Percentiles rank a stretch among this genome's conserved stretches.
Conservation (phyloP, 2,888 invertebrate species). For the Patella ulyssiponensis region DNA sequence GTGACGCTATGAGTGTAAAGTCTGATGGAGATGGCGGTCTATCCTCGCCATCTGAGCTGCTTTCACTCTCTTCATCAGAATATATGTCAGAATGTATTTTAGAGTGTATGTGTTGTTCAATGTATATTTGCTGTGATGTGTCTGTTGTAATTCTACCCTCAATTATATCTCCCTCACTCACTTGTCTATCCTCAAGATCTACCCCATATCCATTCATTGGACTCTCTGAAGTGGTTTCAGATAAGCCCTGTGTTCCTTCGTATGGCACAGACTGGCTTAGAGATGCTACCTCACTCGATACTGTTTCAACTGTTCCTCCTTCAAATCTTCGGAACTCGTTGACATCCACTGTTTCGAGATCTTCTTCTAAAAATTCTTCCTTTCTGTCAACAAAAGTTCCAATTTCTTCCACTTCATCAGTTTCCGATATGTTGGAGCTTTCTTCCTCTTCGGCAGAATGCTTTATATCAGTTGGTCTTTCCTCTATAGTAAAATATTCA, state of each 20-base stretch:
- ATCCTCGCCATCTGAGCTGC: constrained; percentile 40
- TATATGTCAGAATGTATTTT: constrained; percentile 14
- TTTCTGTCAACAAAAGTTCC: constrained; percentile 40
- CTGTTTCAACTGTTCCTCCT: constrained; percentile 5
- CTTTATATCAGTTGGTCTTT: constrained; percentile 21
- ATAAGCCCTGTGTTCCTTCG: constrained; percentile 42
- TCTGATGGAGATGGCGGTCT: constrained; percentile 69
- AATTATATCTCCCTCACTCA: constrained; percentile 32
- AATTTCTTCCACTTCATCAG: constrained; percentile 8
- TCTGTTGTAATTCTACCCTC: constrained; percentile 62
- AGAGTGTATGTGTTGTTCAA: constrained; percentile 59
- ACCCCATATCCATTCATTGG: constrained; percentile 32
- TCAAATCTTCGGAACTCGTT: not conserved
- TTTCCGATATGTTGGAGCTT: constrained; percentile 13
- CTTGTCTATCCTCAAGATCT: constrained; percentile 23
- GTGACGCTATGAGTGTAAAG: constrained; percentile 64
- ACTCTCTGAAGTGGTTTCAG: constrained; percentile 48
- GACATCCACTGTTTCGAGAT: constrained; percentile 18
- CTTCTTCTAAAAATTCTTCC: constrained; percentile 40
- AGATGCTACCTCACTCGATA: not conserved
- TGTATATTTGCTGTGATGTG: constrained; percentile 66
- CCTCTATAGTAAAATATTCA: not conserved
- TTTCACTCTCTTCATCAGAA: constrained; percentile 23
- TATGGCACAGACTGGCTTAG: constrained; percentile 11
- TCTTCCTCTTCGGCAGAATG: constrained; percentile 24